phyloP scores from a whole-genome alignment of 2,888 invertebrate genomes.

The Metacarcinus magister region DNA sequence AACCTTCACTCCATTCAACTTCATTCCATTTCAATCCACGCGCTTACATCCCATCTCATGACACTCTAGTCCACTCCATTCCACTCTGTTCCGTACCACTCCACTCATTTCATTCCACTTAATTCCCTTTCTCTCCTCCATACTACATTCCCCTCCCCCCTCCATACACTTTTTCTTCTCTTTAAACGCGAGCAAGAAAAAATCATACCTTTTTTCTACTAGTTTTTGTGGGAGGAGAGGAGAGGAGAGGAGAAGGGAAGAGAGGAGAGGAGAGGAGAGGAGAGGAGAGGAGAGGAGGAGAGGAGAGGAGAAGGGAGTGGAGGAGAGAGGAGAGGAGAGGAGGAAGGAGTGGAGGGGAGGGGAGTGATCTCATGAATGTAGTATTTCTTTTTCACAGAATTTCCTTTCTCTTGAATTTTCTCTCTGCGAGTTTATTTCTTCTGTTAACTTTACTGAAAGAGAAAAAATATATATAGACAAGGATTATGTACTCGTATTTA shows the following conservation, averaged over 20 bases:
- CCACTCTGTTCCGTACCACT: background rate
- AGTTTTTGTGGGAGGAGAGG: background rate
- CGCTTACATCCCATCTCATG: background rate
- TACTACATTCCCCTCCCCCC: background rate
- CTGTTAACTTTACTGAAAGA: background rate
- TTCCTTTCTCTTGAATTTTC: background rate
- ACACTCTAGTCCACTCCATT: background rate
- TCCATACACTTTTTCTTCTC: slow-evolving; percentile 6
- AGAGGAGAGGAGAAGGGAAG: background rate
- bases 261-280: background rate
- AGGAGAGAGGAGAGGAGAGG: background rate
- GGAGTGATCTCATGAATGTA: background rate
- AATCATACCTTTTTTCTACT: background rate
- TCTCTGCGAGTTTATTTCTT: background rate
- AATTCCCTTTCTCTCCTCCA: background rate
- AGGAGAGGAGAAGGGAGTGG: background rate
- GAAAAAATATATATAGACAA: background rate
- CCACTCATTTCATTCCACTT: background rate
- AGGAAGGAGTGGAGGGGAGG: background rate
- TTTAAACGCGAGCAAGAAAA: background rate
- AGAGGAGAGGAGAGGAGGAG: background rate
- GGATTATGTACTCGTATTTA: background rate
- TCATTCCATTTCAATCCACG: background rate
- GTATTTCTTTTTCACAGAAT: slow-evolving; percentile 1
- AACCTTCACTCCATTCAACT: background rate